phyloP scores from a whole-genome alignment of 2,797 vertebrate species.

The Huso huso region DNA sequence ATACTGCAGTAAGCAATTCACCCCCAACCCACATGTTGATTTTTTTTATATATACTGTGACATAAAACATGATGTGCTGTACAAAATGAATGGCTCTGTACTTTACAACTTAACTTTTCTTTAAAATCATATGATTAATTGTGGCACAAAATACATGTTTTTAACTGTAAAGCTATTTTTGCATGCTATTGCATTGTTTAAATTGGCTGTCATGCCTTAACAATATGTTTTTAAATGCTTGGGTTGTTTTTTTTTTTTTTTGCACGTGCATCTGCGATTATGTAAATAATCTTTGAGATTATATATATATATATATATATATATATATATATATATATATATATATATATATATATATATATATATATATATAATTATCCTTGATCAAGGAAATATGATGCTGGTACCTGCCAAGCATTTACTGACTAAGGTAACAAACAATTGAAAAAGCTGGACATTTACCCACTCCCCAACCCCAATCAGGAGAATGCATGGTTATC shows the following conservation, averaged over 20 bases:
- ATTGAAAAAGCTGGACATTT: conserved; percentile 64
- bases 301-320: conserved; percentile 20
- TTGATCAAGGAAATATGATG: conserved; percentile 55
- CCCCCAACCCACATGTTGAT: conserved; percentile 65
- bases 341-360: too few species aligned
- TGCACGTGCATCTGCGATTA: conserved; percentile 56
- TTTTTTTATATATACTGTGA: conserved; percentile 66
- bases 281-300: too few species aligned
- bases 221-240: conserved; percentile 61
- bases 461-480: conserved; percentile 67
- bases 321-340: too few species aligned
- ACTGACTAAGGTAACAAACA: conserved; percentile 76
- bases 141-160: conserved; percentile 71
- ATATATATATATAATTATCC: conserved; percentile 34
- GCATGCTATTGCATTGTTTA: conserved; percentile 90
- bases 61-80: conserved; percentile 79
- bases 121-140: conserved; percentile 48
- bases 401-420: conserved; percentile 74
- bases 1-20: conserved; percentile 93
- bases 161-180: conserved; percentile 70
- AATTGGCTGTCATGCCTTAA: conserved; percentile 89
- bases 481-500: conserved; percentile 72
- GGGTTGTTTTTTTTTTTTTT: conserved; percentile 50
- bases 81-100: conserved; percentile 76
- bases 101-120: conserved; percentile 68